Evolutionary conservation across 2,113 vertebrate species (phyloP), one percentile per base, ranked within the genome.

Genomic region (Pachypanchax playfairii): DNA sequence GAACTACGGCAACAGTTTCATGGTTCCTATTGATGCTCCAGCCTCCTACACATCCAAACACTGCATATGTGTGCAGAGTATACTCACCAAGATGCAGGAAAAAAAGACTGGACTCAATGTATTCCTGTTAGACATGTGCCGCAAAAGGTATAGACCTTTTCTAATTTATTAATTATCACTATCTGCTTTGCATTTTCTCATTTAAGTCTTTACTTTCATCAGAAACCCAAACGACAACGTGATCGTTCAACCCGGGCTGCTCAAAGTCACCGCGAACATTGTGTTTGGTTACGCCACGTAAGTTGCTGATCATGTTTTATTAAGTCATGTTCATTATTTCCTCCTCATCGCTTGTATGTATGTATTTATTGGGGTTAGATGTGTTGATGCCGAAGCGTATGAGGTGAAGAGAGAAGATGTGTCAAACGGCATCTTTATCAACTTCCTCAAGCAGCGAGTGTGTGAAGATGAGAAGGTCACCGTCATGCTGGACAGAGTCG

Each of bases 281-380:
- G 94, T 95, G 65, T 95, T 93, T 48, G 94, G 94, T 80, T 95
- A 95, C 0, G 94, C 94, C 72, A 95, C 94, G 94, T 95, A 84
- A 87, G 94, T 75, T 20, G 26, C 52, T 0, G 36, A 8, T 44
- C n/a, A 55, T 28, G 18, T 11, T 56, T 18, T 43, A 4, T 13
- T 12, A 21, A 11, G 8, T 12, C 14, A 13, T 41, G 42, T 36
- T 46, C 9, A 26, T 20, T 58, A 17, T 36, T 8, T n/a, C 18
- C 26, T 33, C 13, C 6, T 12, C 21, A 2, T 5, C 13, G 29
- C 56, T 66, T 14, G 51, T 0, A 10, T 61, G 39, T 43, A 11
- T n/a, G n/a, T n/a, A 26, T 21, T 43, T 25, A 5, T 46, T 36
- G 25, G 62, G 18, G 79, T 49, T 77, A 95, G 94, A 69, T 95